Percentiles rank a stretch among this genome's conserved stretches.
These are phyloP conservation scores for Antechinus stuartii DNA, from an alignment of 2,113 vertebrate species.

Conservation along the genomic window DNA sequence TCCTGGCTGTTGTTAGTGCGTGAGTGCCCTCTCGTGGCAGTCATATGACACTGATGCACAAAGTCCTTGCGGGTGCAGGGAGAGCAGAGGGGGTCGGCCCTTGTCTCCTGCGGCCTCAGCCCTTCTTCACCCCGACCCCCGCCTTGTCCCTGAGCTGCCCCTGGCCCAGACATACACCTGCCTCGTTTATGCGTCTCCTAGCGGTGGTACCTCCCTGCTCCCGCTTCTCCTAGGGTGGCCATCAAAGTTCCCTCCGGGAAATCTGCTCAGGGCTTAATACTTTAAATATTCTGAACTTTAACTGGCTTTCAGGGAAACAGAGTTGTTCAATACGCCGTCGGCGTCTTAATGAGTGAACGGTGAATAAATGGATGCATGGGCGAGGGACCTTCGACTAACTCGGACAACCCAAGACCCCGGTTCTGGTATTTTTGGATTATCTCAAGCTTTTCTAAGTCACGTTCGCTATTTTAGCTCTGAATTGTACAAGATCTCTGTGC, in stretches of 20 bases:
- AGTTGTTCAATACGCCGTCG: not conserved
- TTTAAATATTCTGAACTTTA: not conserved
- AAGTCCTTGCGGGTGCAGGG: no score
- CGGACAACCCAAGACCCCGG: not conserved
- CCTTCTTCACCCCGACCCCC: not conserved
- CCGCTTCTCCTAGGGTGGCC: not conserved
- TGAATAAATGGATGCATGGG: not conserved
- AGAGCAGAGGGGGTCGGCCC: not conserved
- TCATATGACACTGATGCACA: fast-evolving
- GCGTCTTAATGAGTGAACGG: not conserved
- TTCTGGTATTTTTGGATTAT: not conserved
- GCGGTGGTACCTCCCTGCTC: not conserved
- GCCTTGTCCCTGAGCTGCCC: not conserved
- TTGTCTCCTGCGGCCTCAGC: not conserved
- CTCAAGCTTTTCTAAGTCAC: not conserved
- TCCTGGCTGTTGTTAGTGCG: conserved; percentile 55
- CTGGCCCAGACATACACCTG: not conserved
- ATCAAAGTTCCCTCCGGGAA: not conserved
- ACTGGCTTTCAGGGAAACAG: not conserved
- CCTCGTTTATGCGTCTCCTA: not conserved
- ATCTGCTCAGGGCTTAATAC: not conserved
- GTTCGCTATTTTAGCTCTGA: not conserved
- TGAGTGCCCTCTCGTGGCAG: conserved; percentile 77
- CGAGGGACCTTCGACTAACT: not conserved
- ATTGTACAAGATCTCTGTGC: not conserved